These are phyloP conservation scores for Leptinotarsa defecta DNA, from an alignment of 1,140 invertebrate species.

Conservation along the genomic window DNA sequence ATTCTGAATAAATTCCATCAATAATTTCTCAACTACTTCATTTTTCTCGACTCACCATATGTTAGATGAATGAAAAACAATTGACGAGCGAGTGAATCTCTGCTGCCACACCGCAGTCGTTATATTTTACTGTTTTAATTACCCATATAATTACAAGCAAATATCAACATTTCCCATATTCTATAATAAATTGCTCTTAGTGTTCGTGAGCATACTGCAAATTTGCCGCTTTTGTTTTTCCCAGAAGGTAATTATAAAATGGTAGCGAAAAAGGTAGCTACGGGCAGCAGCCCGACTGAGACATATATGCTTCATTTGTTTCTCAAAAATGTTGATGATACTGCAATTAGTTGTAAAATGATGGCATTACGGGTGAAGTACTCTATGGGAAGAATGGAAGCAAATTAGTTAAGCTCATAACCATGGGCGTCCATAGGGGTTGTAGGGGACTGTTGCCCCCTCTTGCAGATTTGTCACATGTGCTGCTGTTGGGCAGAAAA, in stretches of 20 bases:
- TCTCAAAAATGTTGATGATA: slow-evolving; percentile 1
- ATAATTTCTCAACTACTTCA: not conserved
- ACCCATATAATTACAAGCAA: not conserved
- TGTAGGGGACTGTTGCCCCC: no score
- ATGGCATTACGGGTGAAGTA: not conserved
- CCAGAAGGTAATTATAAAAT: not conserved
- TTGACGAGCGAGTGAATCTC: no score
- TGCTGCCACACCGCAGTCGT: not conserved
- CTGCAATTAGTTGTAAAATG: not conserved
- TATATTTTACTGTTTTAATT: not conserved
- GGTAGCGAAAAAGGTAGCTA: not conserved
- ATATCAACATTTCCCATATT: not conserved
- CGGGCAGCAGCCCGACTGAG: not conserved
- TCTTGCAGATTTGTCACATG: no score
- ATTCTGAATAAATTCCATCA: no score
- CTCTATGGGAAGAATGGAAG: not conserved
- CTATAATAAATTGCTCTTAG: slow-evolving; percentile 1
- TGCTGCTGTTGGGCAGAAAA: no score
- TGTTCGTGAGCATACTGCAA: not conserved
- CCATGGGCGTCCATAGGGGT: no score
- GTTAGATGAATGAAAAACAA: not conserved
- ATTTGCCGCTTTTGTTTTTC: not conserved
- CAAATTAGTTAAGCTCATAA: no score
- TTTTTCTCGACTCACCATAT: not conserved
- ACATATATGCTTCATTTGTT: slow-evolving; percentile 6